Base-by-base conservation (phyloP, 1,140 invertebrate species). In the Drosophila ironensis region DNA sequence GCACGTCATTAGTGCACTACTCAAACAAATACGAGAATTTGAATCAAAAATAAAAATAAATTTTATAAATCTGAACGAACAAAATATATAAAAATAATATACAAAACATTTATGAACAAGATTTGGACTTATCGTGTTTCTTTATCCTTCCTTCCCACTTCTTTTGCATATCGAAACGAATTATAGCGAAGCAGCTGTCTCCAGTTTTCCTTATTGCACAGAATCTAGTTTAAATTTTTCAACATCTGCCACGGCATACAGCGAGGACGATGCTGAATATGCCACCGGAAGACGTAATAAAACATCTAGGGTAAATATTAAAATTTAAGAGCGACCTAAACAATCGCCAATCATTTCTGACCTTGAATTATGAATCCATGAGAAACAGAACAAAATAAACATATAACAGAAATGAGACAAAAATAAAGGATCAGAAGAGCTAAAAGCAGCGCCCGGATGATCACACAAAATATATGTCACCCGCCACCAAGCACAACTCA, bases 241-340 rank as follows among this genome's bases (percentile, higher is more conserved):
- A 71, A 90, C 89, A 81, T 87, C 90, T 41, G 91, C 90, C 54
- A 89, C 91, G 70, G 90, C 90, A 69, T 92, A 91, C 74, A 92
- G 91, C 80, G 91, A 92, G 90, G 91, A 92, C 84, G 91, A 92
- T 88, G 90, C 90, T 77, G 91, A 92, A 88, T 91, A 91, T 88
- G 89, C 89, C 51, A 86, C 89, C 51, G 91, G 90, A 75, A 90
- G 91, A 87, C 91, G 91, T 86, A 91, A 89, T 81, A 92, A 92
- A 89, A 89, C 90, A 56, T 91, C 91, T 56, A 87, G 91, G 88
- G 91, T 91, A 90, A 91, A 91, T 89, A 89, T 89, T 89, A 75
- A 71, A 87, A 81, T 87, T 84, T 86, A 57, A 86, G 80, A 87
- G 80, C 71, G 67, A 80, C 17, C 19, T n/a, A 57, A 25, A 37